Evolutionary conservation across 2,113 vertebrate genomes (phyloP).

Genomic region (Grammomys surdaster): DNA sequence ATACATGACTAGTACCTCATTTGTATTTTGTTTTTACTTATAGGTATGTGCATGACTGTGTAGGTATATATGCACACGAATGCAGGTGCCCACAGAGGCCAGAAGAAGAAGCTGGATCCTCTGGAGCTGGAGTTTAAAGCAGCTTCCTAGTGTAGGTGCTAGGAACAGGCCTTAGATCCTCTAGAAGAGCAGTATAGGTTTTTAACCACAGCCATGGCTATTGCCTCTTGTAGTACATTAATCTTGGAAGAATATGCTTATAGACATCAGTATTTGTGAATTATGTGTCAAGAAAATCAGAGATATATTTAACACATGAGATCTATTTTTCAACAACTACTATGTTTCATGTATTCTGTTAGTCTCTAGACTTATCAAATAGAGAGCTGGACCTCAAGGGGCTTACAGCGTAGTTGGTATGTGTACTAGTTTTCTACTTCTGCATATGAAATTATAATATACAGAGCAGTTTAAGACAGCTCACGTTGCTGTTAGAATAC

Average conservation of each 20-base stretch:
- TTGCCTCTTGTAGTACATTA: background rate
- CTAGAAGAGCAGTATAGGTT: background rate
- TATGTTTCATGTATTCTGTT: background rate
- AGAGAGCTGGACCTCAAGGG: background rate
- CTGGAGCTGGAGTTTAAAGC: background rate
- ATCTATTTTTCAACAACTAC: background rate
- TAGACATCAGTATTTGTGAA: background rate
- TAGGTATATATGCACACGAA: background rate
- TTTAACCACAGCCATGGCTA: background rate
- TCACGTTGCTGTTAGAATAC: background rate
- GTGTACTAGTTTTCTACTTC: background rate
- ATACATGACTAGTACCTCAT: background rate
- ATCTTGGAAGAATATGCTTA: slow-evolving; percentile 1
- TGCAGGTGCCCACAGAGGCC: background rate
- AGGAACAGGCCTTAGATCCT: background rate
- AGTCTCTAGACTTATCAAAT: background rate
- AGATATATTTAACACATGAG: background rate
- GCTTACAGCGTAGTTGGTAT: background rate
- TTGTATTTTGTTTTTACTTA: background rate
- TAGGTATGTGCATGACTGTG: background rate
- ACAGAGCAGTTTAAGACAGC: background rate
- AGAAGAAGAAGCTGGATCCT: background rate
- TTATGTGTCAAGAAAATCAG: slow-evolving; percentile 32
- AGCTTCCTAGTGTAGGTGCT: background rate
- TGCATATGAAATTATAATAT: background rate